Conservation (phyloP, 2,113 vertebrate species). For the Pseudorasbora parva region DNA sequence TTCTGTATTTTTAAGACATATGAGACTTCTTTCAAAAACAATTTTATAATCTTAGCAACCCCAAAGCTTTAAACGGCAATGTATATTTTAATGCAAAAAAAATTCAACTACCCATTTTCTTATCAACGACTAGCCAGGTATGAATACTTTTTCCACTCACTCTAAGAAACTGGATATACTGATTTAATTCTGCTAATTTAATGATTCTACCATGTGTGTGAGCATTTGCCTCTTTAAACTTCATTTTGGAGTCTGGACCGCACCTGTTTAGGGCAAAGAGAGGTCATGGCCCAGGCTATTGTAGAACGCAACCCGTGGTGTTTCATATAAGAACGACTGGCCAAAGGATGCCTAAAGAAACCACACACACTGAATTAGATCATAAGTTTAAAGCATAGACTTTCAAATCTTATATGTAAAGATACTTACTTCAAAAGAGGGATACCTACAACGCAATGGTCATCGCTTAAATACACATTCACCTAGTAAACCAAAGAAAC, state of each 20-base stretch:
- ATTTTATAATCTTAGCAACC: no score
- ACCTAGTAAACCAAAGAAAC: slow-evolving; percentile 69
- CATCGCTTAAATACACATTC: slow-evolving; percentile 85
- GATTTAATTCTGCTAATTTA: background rate
- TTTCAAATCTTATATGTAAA: background rate
- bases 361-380: slow-evolving; percentile 6
- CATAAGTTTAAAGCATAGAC: background rate
- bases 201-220: background rate
- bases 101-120: no score
- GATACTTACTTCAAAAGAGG: slow-evolving; percentile 84
- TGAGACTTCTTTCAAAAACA: no score
- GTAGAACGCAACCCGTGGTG: slow-evolving; percentile 87
- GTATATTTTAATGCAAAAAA: no score
- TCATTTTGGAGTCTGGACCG: background rate
- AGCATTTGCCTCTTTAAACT: background rate
- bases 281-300: slow-evolving; percentile 89
- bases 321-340: slow-evolving; percentile 85
- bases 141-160: background rate
- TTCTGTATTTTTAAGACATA: no score
- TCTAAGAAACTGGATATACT: background rate
- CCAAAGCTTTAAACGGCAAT: background rate
- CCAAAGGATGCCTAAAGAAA: slow-evolving; percentile 80
- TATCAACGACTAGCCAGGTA: background rate
- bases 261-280: slow-evolving; percentile 86
- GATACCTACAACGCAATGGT: slow-evolving; percentile 85